phyloP scores from a whole-genome alignment of 1,140 invertebrate species.

The Drosophila fuyamai region DNA sequence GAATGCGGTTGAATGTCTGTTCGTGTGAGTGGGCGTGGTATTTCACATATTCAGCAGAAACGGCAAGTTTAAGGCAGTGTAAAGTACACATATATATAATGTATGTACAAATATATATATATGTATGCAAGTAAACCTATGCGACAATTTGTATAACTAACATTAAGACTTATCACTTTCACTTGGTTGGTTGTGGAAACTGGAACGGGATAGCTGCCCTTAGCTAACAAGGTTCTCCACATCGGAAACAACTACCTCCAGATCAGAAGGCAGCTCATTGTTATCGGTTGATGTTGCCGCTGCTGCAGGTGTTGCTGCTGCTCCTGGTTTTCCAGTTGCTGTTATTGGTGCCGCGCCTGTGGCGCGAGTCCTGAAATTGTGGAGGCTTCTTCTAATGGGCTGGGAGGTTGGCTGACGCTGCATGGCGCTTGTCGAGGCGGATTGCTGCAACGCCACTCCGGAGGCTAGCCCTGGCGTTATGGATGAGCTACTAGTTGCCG shows the following conservation, averaged over 20 bases:
- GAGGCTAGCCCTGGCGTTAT: constrained; percentile 11
- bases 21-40: constrained; percentile 58
- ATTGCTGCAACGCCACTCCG: constrained; percentile 51
- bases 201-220: constrained; percentile 47
- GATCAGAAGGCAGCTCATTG: constrained; percentile 76
- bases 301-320: constrained; percentile 19
- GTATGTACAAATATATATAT: constrained; percentile 62
- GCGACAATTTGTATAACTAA: constrained; percentile 82
- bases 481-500: constrained; percentile 60
- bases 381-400: constrained; percentile 61
- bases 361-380: constrained; percentile 59
- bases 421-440: constrained; percentile 65
- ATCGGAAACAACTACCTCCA: constrained; percentile 83
- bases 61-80: constrained; percentile 83
- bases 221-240: constrained; percentile 84
- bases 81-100: constrained; percentile 68
- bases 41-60: constrained; percentile 81
- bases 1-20: constrained; percentile 10
- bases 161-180: constrained; percentile 83
- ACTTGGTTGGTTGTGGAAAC: constrained; percentile 72
- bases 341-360: constrained; percentile 2
- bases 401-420: constrained; percentile 48
- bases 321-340: constrained; percentile 1
- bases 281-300: constrained; percentile 29
- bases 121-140: constrained; percentile 73